These are phyloP conservation scores for Galago senegalensis DNA, from an alignment of 2,797 vertebrate genomes.

Conservation along the genomic window DNA sequence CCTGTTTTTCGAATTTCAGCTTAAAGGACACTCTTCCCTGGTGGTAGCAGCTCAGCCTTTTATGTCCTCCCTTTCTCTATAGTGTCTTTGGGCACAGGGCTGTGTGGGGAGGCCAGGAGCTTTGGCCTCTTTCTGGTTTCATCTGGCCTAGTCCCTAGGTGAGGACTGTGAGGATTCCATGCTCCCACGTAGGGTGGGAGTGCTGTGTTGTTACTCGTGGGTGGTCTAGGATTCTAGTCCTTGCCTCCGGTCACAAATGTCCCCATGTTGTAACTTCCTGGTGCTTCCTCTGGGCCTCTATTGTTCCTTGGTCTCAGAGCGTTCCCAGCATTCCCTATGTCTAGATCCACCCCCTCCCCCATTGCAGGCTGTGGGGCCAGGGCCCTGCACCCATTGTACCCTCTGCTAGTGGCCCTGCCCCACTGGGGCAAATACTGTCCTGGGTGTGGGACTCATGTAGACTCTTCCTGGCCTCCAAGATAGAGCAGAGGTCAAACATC, in stretches of 20 bases:
- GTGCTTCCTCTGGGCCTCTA: not conserved
- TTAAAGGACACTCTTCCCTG: not conserved
- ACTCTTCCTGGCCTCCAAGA: not conserved
- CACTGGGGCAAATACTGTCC: not conserved
- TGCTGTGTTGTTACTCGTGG: not conserved
- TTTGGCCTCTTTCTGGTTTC: not conserved
- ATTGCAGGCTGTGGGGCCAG: not conserved
- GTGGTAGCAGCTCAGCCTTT: not conserved
- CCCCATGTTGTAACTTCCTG: not conserved
- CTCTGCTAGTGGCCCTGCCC: not conserved
- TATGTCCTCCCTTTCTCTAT: accelerated
- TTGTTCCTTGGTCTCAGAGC: not conserved
- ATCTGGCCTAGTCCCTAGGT: not conserved
- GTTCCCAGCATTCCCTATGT: not conserved
- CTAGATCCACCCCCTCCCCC: accelerated
- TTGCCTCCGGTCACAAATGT: not conserved
- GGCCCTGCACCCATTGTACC: no score
- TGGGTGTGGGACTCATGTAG: not conserved
- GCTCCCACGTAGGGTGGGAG: not conserved
- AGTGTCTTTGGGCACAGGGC: not conserved
- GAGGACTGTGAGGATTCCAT: not conserved
- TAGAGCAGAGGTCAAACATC: not conserved
- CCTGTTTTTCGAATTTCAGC: not conserved
- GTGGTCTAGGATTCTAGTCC: not conserved
- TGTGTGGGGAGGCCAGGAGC: accelerated